These are phyloP conservation scores for Hyles lineata DNA, from an alignment of 2,888 invertebrate genomes.

Conservation along the genomic window DNA sequence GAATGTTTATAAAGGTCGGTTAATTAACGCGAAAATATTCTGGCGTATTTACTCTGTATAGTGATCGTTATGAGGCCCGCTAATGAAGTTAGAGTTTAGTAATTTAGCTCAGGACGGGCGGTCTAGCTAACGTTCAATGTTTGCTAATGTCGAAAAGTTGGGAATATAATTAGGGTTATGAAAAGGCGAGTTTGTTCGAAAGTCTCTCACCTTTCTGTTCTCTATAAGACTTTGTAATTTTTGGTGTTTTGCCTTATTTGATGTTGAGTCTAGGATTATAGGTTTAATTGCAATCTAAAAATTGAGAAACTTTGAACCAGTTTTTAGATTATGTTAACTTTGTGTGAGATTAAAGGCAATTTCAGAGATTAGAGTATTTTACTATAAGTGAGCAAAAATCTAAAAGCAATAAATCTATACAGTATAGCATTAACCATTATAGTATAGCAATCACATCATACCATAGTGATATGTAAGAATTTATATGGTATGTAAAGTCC, in stretches of 20 bases:
- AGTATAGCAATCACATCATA: no score
- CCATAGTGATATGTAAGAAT: no score
- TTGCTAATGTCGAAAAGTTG: conserved; percentile 61
- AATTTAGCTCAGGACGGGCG: conserved; percentile 49
- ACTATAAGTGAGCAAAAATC: no score
- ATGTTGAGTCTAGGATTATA: neutral
- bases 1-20: conserved; percentile 16
- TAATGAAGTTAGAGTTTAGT: conserved; percentile 61
- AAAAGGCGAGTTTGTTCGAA: conserved; percentile 54
- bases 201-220: conserved; percentile 38
- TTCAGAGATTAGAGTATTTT: no score
- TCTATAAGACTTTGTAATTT: conserved; percentile 10
- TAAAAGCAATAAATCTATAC: no score
- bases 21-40: conserved; percentile 31
- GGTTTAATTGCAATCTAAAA: no score
- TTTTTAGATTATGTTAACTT: no score
- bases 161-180: conserved; percentile 61
- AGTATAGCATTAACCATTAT: no score
- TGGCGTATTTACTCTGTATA: conserved; percentile 36
- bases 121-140: conserved; percentile 46
- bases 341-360: no score
- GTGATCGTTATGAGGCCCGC: conserved; percentile 32
- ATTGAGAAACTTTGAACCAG: neutral
- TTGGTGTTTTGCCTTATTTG: neutral
- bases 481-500: no score